phyloP scores from a whole-genome alignment of 2,113 vertebrate species.

The Neofelis nebulosa region DNA sequence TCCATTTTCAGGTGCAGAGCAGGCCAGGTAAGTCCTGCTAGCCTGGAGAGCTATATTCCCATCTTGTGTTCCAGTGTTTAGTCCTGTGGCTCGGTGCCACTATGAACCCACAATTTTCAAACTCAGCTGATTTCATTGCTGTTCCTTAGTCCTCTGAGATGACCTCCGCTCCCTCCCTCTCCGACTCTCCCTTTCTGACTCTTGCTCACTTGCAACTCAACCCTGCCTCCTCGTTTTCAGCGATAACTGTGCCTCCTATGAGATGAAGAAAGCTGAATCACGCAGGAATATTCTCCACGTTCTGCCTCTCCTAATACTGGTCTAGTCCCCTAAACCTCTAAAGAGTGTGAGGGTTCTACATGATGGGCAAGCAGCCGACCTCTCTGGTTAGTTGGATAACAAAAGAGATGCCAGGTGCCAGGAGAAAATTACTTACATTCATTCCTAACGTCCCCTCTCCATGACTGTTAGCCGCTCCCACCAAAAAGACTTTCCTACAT shows the following conservation, averaged over 20 bases:
- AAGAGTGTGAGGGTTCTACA: not conserved
- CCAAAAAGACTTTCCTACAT: not conserved
- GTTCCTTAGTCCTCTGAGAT: not conserved
- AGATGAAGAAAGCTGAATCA: not conserved
- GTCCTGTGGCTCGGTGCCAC: not conserved
- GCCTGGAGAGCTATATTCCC: not conserved
- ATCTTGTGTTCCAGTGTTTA: not conserved
- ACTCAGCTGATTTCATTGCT: not conserved
- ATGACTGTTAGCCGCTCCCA: accelerated
- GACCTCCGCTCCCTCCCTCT: not conserved
- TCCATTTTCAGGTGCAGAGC: not conserved
- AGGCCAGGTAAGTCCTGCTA: not conserved
- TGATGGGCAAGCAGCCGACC: not conserved
- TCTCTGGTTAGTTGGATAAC: not conserved
- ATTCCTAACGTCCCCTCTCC: not conserved
- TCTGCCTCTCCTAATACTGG: not conserved
- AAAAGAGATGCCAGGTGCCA: not conserved
- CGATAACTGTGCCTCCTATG: not conserved
- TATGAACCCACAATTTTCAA: not conserved
- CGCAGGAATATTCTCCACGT: not conserved
- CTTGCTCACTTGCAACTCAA: not conserved
- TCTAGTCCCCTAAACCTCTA: not conserved
- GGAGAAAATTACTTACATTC: not conserved
- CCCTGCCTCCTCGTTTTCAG: not conserved
- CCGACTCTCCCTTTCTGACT: not conserved